Conservation (phyloP, 1,140 invertebrate species). For the Heliothis subflexa region DNA sequence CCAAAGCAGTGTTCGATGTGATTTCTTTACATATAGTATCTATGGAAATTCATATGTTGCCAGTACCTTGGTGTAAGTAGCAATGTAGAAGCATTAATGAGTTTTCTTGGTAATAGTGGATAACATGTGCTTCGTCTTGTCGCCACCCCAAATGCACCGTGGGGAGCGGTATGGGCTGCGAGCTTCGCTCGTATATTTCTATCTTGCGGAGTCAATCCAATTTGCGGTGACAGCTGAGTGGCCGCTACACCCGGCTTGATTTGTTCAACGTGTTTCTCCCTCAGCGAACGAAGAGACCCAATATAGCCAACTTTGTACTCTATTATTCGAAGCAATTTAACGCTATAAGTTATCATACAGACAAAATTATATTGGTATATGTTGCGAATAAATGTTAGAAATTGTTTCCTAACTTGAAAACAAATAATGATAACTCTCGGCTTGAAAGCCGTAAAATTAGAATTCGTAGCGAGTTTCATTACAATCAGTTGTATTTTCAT, state of each 20-base stretch:
- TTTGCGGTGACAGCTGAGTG: conserved; percentile 66
- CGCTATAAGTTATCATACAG: conserved; percentile 32
- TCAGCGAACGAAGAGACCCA: background rate
- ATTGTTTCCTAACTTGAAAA: conserved; percentile 43
- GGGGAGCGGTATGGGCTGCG: conserved; percentile 38
- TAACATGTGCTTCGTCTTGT: conserved; percentile 31
- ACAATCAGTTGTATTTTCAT: conserved; percentile 34
- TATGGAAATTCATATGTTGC: background rate
- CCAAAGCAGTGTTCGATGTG: background rate
- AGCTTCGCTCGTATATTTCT: conserved; percentile 57
- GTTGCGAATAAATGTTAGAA: conserved; percentile 33
- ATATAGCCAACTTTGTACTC: conserved; percentile 11
- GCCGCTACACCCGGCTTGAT: conserved; percentile 64
- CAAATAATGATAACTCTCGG: conserved; percentile 40
- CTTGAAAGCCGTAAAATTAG: conserved; percentile 41
- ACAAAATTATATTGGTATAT: conserved; percentile 10
- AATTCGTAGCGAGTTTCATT: conserved; percentile 38
- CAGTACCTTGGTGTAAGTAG: background rate
- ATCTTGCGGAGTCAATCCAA: conserved; percentile 67
- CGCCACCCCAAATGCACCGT: conserved; percentile 52
- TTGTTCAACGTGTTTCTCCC: conserved; percentile 61
- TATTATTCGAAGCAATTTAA: conserved; percentile 28
- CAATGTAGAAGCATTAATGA: conserved; percentile 1
- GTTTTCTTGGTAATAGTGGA: conserved; percentile 25
- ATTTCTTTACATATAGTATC: background rate